These are phyloP conservation scores for Stegostoma tigrinum DNA, from an alignment of 2,113 vertebrate species.

Conservation along the genomic window DNA sequence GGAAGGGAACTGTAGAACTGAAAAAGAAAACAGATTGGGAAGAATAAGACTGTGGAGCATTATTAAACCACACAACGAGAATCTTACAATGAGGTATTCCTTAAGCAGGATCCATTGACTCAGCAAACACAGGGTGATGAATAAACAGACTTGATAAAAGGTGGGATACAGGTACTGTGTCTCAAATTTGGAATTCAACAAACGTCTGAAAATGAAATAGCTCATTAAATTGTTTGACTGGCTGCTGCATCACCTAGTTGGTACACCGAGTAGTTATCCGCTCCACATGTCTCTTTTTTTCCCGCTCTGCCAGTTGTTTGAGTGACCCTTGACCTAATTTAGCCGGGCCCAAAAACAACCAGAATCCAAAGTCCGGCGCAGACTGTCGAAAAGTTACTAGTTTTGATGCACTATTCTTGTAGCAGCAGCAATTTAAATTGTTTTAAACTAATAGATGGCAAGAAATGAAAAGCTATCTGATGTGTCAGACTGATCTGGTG, in stretches of 20 bases:
- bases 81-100: neutral
- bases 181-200: too few relatives aligned
- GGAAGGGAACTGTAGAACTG: neutral
- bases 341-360: too few relatives aligned
- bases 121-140: neutral
- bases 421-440: neutral
- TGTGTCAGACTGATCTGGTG: neutral
- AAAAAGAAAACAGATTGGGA: neutral
- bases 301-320: too few relatives aligned
- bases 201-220: too few relatives aligned
- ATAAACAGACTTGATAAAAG: neutral
- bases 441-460: neutral
- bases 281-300: too few relatives aligned
- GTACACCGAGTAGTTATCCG: too few relatives aligned
- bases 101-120: neutral
- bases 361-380: too few relatives aligned
- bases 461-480: neutral
- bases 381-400: too few relatives aligned
- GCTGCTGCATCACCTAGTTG: too few relatives aligned
- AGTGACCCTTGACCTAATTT: too few relatives aligned
- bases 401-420: too few relatives aligned
- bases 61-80: neutral
- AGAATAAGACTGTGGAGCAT: neutral
- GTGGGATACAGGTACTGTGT: neutral
- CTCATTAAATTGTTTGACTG: too few relatives aligned